Evolutionary conservation across 1,140 invertebrate genomes (phyloP), one percentile per base, ranked within the genome.

Genomic region (Macrostomum lignano): DNA sequence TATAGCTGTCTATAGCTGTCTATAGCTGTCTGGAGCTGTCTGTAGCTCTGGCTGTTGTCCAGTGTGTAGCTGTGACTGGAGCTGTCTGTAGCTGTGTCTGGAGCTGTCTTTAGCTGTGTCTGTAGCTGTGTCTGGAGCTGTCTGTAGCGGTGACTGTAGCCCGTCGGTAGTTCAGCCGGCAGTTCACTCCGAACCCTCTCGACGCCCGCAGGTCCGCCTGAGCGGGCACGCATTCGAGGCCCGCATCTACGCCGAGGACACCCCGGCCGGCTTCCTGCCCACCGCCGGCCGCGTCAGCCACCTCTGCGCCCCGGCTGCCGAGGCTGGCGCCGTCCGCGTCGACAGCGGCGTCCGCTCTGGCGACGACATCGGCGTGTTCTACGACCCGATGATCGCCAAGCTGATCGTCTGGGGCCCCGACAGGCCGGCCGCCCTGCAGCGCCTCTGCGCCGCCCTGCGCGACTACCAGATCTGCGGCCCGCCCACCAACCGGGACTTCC

Each of bases 371-470:
- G 82, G 79, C 1, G 75, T 96, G 2, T 72, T 88, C 61, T 98
- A 98, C 54, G 91, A 98, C 60, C 91, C 91, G 2, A 94, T 98
- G 86, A 94, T 98, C 45, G 86, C 91, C 1, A 98, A 98, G 61
- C 58, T 98, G 10, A 72, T 94, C 1, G 81, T 88, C 11, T 93
- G 81, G 79, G 79, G 73, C 3, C 63, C 69, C 39, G 69, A 86
- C 49, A 64, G 88, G 42, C 51, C 51, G 6, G 68, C 73, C 46
- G 84, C 86, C 1, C 63, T 96, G 0, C 66, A 64, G 19, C 74
- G 73, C 47, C 65, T 91, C 21, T 62, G 67, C 41, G 59, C 64
- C 1, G 71, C 72, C 36, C 60, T 94, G 4, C 51, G 67, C 3
- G 67, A 86, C 41, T 93, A 81, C 52, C 49, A 88, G 72, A 74